Percentiles rank a stretch among this genome's conserved stretches.
These are phyloP conservation scores for Ophiodon elongatus DNA, from an alignment of 2,113 vertebrate species.

Conservation along the genomic window DNA sequence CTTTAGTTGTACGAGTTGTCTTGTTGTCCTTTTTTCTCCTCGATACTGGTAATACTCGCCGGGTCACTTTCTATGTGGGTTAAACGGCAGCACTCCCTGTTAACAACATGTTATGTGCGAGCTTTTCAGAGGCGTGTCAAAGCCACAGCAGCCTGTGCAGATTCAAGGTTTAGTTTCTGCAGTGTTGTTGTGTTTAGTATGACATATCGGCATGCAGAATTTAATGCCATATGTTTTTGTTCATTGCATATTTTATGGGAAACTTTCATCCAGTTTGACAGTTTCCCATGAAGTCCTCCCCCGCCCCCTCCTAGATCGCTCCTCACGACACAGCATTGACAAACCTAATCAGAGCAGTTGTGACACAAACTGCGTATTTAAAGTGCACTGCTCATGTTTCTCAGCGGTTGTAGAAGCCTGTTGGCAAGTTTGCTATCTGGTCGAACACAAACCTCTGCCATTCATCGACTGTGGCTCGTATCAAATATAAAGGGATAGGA, in stretches of 20 bases:
- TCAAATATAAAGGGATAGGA: background rate
- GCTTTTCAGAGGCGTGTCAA: background rate
- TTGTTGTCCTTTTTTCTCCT: background rate
- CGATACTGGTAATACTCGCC: conserved; percentile 64
- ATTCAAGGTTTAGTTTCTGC: background rate
- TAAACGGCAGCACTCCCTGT: conserved; percentile 43
- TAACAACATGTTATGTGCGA: conserved; percentile 29
- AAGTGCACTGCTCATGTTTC: too few relatives aligned
- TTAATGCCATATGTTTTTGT: background rate
- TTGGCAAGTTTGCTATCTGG: background rate
- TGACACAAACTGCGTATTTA: conserved; percentile 19
- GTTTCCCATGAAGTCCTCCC: too few relatives aligned
- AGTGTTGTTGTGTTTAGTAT: background rate
- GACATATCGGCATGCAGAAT: background rate
- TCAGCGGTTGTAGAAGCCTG: background rate
- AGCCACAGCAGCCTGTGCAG: background rate
- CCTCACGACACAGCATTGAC: background rate
- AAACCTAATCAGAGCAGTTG: conserved; percentile 3
- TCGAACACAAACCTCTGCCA: background rate
- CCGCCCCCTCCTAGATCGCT: background rate
- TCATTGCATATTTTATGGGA: background rate
- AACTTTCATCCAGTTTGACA: background rate
- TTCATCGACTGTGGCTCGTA: background rate
- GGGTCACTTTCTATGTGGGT: conserved; percentile 49
- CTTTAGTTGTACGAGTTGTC: background rate